Evolutionary conservation across 1,140 invertebrate genomes (phyloP).

Genomic region (Nasonia longicornis): DNA sequence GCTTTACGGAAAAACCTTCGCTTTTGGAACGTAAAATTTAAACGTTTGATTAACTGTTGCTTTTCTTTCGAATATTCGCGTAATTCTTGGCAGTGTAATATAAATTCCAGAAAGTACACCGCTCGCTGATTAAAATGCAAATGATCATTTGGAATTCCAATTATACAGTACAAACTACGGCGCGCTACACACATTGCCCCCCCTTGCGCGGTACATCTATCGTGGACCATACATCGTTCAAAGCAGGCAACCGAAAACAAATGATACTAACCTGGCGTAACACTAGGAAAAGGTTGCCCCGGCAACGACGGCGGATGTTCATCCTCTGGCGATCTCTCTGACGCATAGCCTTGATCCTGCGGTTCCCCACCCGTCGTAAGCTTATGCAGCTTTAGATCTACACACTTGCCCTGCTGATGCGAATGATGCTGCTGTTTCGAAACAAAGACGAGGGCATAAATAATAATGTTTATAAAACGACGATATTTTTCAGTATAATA

Average conservation of each 20-base stretch:
- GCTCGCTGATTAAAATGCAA: background rate
- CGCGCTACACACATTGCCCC: background rate
- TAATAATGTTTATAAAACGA: no score
- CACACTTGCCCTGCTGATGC: slow-evolving; percentile 42
- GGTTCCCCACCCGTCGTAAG: slow-evolving; percentile 70
- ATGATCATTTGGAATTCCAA: slow-evolving; percentile 19
- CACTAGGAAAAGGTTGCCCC: slow-evolving; percentile 60
- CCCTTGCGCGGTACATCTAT: background rate
- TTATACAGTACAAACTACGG: background rate
- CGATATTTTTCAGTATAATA: no score
- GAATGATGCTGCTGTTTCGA: background rate
- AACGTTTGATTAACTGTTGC: no score
- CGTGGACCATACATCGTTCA: background rate
- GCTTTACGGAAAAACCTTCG: no score
- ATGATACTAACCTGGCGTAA: slow-evolving; percentile 57
- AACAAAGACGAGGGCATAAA: no score
- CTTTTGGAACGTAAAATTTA: no score
- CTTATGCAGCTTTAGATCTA: slow-evolving; percentile 61
- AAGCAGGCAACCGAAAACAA: background rate
- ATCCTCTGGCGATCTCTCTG: slow-evolving; percentile 82
- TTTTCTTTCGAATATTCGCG: background rate
- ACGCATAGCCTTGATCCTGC: slow-evolving; percentile 82
- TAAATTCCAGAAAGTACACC: background rate
- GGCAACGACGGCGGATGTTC: slow-evolving; percentile 78
- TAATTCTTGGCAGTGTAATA: background rate